phyloP scores from a whole-genome alignment of 2,797 vertebrate genomes.

The Phalloptychus januarius region DNA sequence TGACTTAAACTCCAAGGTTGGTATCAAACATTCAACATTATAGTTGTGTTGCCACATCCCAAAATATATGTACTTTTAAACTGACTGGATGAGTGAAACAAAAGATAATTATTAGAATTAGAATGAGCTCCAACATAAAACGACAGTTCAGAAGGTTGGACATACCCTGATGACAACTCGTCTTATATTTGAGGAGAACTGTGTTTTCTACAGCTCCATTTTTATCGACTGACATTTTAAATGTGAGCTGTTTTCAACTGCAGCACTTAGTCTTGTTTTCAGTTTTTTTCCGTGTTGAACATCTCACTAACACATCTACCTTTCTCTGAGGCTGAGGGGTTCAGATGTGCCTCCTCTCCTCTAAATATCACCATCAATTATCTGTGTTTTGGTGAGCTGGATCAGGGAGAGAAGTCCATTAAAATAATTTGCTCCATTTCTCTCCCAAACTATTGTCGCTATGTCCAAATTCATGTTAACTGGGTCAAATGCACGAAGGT shows the following conservation, averaged over 20 bases:
- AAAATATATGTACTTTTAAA: not conserved
- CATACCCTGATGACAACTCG: not conserved
- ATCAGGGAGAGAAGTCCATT: conserved; percentile 23
- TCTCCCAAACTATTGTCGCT: conserved; percentile 2
- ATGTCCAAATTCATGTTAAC: conserved; percentile 26
- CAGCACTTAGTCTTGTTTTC: conserved; percentile 22
- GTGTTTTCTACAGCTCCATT: conserved; percentile 11
- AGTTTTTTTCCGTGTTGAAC: not conserved
- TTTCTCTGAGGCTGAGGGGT: conserved; percentile 13
- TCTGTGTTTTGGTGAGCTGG: conserved; percentile 1
- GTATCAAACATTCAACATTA: not conserved
- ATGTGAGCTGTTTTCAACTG: conserved; percentile 18
- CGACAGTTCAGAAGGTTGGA: not conserved
- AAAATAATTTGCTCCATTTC: conserved; percentile 32
- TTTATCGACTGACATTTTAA: conserved; percentile 22
- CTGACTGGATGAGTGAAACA: not conserved
- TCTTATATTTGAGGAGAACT: conserved; percentile 4
- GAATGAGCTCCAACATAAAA: conserved; percentile 8
- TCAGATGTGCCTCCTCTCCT: conserved; percentile 17
- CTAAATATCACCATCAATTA: conserved; percentile 40
- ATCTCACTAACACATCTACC: conserved; percentile 23
- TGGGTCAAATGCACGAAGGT: conserved; percentile 27
- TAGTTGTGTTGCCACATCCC: not conserved
- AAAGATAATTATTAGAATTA: not conserved
- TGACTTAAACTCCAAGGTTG: not conserved